Base-by-base conservation (phyloP, 2,888 invertebrate genomes). In the Phengaris alcon region DNA sequence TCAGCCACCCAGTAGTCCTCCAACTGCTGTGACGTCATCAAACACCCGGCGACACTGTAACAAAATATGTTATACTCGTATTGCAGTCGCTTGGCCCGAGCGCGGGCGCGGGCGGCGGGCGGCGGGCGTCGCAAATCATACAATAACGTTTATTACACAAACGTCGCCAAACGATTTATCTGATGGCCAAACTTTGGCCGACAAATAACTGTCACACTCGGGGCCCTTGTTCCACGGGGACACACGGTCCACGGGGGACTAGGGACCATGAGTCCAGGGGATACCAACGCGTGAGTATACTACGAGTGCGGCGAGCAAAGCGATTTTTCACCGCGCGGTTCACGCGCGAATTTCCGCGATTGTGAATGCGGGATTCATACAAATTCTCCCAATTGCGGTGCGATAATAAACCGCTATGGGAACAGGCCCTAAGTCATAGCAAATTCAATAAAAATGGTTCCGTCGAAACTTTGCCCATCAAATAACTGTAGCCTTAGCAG, bases 81-180 rank as follows among this genome's bases (percentile, higher is more conserved):
- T 64, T 10, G 59, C 5, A 10, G 7, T 15, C 57, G 35, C 59
- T 3, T 22, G 64, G 55, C n/a, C n/a, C n/a, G 6, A n/a, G 55
- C 55, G 54, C 54, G 12, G 12, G 64, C 12, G 64, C 10, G 3
- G 6, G 55, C 55, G 54, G 54, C 54, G 12, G 54, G 64, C 35
- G 35, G 64, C 22, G 12, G 64, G 35, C 15, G 12, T 44, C 64
- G 64, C 64, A 64, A 64, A 64, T 64, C 64, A 44, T 35, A 64
- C 64, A 44, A 64, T 64, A 64, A 64, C 35, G 35, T 64, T 64
- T 64, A 64, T 64, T 10, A 64, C 64, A 64, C 64, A 44, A 64
- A 44, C 64, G 64, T 64, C 35, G 64, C 64, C 35, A 64, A 64
- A 44, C 35, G 35, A 64, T 64, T 64, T 44, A 64, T 64, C 44